Percentiles rank a stretch among this genome's conserved stretches.
Evolutionary conservation across 1,140 invertebrate species (phyloP).

Genomic region (Scaptomyza graminum): DNA sequence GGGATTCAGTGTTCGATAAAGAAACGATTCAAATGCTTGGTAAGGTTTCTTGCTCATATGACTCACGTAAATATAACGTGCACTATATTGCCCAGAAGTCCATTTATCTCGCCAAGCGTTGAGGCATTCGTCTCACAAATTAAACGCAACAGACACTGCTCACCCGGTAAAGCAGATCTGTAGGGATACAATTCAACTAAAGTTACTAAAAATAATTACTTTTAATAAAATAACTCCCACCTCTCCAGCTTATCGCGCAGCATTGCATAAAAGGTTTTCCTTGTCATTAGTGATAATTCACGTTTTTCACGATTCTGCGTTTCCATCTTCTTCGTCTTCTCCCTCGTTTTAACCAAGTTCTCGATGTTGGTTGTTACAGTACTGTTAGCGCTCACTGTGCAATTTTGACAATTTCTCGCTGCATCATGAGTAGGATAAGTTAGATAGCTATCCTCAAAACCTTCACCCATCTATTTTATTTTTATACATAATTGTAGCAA

Average conservation of each 20-base stretch:
- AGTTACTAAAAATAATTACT: background rate
- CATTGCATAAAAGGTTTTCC: conserved; percentile 66
- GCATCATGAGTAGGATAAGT: conserved; percentile 56
- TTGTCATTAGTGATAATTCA: conserved; percentile 47
- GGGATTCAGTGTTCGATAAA: background rate
- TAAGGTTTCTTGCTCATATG: background rate
- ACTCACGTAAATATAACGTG: conserved; percentile 73
- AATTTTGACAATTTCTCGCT: conserved; percentile 42
- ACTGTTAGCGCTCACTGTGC: conserved; percentile 34
- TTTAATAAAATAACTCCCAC: conserved; percentile 7
- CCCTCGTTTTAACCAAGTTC: background rate
- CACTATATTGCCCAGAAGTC: conserved; percentile 69
- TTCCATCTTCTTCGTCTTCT: background rate
- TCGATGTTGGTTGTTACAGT: background rate
- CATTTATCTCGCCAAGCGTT: conserved; percentile 67
- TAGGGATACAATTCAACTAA: too few relatives aligned
- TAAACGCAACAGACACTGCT: conserved; percentile 66
- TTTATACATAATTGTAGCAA: background rate
- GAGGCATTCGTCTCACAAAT: conserved; percentile 79
- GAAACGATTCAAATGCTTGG: too few relatives aligned
- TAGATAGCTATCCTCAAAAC: conserved; percentile 58
- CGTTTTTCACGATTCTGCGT: conserved; percentile 39
- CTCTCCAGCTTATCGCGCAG: conserved; percentile 67
- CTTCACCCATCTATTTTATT: conserved; percentile 49
- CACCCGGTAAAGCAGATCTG: conserved; percentile 63